Evolutionary conservation across 1,140 invertebrate species (phyloP).

Genomic region (Propsilocerus akamusi): DNA sequence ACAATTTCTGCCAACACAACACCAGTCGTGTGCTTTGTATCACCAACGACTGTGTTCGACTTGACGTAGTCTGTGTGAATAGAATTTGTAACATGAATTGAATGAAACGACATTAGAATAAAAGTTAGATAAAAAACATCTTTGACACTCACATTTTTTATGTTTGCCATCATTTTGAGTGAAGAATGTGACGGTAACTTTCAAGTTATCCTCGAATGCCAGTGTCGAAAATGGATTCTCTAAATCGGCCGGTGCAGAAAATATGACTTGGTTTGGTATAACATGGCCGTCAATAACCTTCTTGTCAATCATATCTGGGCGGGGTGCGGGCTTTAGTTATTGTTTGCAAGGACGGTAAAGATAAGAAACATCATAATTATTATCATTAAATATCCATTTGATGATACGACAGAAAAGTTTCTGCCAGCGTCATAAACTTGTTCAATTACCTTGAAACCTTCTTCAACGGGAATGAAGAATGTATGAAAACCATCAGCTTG

Average conservation of each 20-base stretch:
- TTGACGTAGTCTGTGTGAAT: slow-evolving; percentile 56
- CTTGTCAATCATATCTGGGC: slow-evolving; percentile 45
- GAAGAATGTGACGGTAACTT: slow-evolving; percentile 58
- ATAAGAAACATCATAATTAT: slow-evolving; percentile 9
- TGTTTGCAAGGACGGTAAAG: too few species aligned
- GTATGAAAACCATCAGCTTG: slow-evolving; percentile 58
- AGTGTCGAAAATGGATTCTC: slow-evolving; percentile 52
- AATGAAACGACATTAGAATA: slow-evolving; percentile 8
- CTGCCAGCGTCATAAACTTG: neutral
- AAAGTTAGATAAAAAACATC: neutral
- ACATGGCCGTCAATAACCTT: slow-evolving; percentile 81
- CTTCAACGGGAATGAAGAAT: slow-evolving; percentile 80
- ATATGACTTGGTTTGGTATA: slow-evolving; percentile 69
- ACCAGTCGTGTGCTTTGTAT: slow-evolving; percentile 51
- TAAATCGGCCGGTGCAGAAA: slow-evolving; percentile 57
- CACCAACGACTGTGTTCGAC: slow-evolving; percentile 65
- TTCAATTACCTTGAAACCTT: slow-evolving; percentile 56
- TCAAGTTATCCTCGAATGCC: slow-evolving; percentile 62
- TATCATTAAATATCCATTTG: slow-evolving; percentile 1
- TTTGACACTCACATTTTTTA: slow-evolving; percentile 30
- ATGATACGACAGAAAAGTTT: neutral
- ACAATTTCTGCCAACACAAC: slow-evolving; percentile 74
- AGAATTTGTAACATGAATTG: neutral
- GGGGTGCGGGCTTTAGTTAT: slow-evolving; percentile 42
- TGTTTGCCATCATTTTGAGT: slow-evolving; percentile 36